Evolutionary conservation across 2,113 vertebrate species (phyloP).

Genomic region (Chamaea fasciata): DNA sequence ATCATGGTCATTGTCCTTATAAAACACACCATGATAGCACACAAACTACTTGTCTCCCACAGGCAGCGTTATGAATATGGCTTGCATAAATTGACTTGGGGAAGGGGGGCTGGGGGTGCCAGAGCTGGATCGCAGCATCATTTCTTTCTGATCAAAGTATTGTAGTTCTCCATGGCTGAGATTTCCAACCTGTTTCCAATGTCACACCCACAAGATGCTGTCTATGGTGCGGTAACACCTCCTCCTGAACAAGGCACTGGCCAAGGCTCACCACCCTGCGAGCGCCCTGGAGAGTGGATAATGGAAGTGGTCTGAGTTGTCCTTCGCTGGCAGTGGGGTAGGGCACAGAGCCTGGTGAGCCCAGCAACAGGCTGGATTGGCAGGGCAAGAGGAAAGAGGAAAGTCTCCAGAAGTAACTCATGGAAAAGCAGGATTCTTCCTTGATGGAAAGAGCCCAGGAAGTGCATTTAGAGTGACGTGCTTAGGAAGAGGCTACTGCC

Average conservation of each 20-base stretch:
- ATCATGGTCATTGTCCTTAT: not conserved
- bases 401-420: not conserved
- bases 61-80: conserved; percentile 15
- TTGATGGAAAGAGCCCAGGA: not conserved
- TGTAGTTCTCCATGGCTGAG: conserved; percentile 8
- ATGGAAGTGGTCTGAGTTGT: not conserved
- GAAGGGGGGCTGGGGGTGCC: not conserved
- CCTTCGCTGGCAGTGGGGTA: not conserved
- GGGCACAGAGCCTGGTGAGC: not conserved
- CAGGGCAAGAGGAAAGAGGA: not conserved
- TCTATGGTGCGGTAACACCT: not conserved
- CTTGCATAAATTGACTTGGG: not conserved
- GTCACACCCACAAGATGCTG: not conserved
- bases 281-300: not conserved
- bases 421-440: not conserved
- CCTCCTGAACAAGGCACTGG: not conserved
- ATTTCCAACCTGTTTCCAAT: not conserved
- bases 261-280: not conserved
- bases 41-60: conserved; percentile 38
- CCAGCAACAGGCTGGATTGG: not conserved
- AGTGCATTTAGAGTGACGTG: not conserved
- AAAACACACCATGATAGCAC: conserved; percentile 9
- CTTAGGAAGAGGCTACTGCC: not conserved
- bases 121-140: not conserved
- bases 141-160: conserved; percentile 17